Conservation (phyloP, 2,888 invertebrate species). For the Heliconius charithonia region DNA sequence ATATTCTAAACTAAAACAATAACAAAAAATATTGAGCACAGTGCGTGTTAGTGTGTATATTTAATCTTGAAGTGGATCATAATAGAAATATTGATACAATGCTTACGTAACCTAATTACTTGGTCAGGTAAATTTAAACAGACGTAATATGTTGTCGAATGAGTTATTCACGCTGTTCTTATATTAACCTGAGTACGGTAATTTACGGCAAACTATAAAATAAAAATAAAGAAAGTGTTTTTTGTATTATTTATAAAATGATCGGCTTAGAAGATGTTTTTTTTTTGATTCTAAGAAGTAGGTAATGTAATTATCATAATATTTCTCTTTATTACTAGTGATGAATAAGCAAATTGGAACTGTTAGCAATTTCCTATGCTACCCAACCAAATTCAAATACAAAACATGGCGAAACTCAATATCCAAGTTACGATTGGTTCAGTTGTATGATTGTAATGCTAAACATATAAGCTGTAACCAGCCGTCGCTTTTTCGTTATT, state of each 20-base stretch:
- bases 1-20: neutral
- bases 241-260: neutral
- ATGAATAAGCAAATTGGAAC: constrained; percentile 72
- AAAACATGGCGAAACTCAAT: constrained; percentile 63
- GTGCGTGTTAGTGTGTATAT: neutral
- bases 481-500: constrained; percentile 61
- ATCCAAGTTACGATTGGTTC: constrained; percentile 69
- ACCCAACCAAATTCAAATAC: constrained; percentile 53
- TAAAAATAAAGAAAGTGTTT: neutral
- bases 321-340: constrained; percentile 58
- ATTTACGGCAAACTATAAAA: constrained; percentile 9
- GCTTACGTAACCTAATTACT: constrained; percentile 46
- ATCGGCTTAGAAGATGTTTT: neutral
- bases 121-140: constrained; percentile 57
- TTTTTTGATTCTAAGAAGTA: neutral
- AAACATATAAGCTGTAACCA: constrained; percentile 67
- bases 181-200: constrained; percentile 23
- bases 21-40: neutral
- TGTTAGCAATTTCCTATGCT: constrained; percentile 74
- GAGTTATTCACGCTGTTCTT: constrained; percentile 52
- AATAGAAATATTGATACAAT: constrained; percentile 36
- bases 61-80: constrained; percentile 20
- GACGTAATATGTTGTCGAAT: constrained; percentile 54
- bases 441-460: constrained; percentile 74
- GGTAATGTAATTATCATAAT: neutral